phyloP scores from a whole-genome alignment of 2,113 vertebrate species.

The Rousettus leschenaultii region DNA sequence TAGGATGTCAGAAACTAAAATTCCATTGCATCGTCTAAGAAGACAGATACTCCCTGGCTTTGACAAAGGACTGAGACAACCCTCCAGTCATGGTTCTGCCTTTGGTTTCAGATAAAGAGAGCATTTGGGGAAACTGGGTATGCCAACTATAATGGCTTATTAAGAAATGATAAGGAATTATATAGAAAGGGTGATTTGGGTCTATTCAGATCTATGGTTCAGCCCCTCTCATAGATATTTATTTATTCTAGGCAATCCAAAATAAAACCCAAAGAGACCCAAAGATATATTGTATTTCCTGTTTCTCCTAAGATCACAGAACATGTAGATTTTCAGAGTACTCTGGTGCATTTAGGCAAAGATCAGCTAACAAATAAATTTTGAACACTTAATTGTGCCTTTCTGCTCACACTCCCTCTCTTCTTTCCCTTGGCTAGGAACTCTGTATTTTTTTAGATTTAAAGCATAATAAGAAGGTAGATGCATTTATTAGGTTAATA shows the following conservation, averaged over 20 bases:
- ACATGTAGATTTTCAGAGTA: not conserved
- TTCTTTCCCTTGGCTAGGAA: not conserved
- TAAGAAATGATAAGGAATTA: not conserved
- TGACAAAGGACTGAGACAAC: not conserved
- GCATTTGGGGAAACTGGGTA: not conserved
- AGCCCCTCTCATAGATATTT: not conserved
- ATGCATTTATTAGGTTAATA: not conserved
- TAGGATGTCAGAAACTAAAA: not conserved
- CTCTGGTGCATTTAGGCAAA: not conserved
- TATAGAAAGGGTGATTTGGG: not conserved
- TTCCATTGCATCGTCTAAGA: not conserved
- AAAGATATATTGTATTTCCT: not conserved
- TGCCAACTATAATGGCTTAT: not conserved
- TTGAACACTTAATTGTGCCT: not conserved
- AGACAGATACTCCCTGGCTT: not conserved
- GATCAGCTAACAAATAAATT: not conserved
- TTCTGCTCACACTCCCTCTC: not conserved
- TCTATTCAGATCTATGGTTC: not conserved
- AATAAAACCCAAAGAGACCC: not conserved
- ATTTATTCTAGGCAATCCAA: not conserved
- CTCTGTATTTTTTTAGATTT: not conserved
- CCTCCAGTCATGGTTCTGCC: not conserved
- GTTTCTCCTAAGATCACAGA: not conserved
- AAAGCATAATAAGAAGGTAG: not conserved
- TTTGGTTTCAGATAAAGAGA: not conserved